Evolutionary conservation across 2,888 invertebrate species (phyloP).

Genomic region (Nematopogon swammerdamellus): DNA sequence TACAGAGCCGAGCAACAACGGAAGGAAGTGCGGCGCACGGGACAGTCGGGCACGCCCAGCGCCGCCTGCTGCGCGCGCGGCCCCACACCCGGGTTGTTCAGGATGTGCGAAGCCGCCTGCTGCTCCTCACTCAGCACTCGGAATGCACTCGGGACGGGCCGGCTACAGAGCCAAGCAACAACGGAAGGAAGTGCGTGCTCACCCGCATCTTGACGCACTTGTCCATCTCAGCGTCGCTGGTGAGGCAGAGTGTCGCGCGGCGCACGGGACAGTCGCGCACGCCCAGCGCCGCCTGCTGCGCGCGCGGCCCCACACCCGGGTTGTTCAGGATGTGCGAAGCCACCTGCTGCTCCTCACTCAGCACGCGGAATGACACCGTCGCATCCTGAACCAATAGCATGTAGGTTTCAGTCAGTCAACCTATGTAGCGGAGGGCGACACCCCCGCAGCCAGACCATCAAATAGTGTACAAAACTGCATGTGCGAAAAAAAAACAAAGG

Average conservation of each 20-base stretch:
- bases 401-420: neutral
- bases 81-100: slow-evolving; percentile 60
- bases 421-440: no score
- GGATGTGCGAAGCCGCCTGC: slow-evolving; percentile 47
- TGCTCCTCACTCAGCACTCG: slow-evolving; percentile 55
- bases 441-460: no score
- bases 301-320: slow-evolving; percentile 55
- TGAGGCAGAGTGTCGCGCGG: slow-evolving; percentile 85
- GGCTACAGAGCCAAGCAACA: no score
- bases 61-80: slow-evolving; percentile 66
- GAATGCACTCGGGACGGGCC: no score
- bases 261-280: slow-evolving; percentile 81
- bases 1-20: no score
- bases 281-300: slow-evolving; percentile 67
- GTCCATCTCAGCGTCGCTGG: slow-evolving; percentile 84
- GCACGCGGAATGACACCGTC: slow-evolving; percentile 60
- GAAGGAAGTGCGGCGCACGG: slow-evolving; percentile 77
- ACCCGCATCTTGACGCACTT: slow-evolving; percentile 93
- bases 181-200: no score
- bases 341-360: slow-evolving; percentile 73
- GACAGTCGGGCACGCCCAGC: slow-evolving; percentile 75
- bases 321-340: slow-evolving; percentile 70
- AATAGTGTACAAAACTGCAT: no score
- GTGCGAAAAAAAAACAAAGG: no score
- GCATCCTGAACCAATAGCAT: slow-evolving; percentile 58